Evolutionary conservation across 2,797 vertebrate genomes (phyloP), one percentile per base, ranked within the genome.

Genomic region (Iguana delicatissima): DNA sequence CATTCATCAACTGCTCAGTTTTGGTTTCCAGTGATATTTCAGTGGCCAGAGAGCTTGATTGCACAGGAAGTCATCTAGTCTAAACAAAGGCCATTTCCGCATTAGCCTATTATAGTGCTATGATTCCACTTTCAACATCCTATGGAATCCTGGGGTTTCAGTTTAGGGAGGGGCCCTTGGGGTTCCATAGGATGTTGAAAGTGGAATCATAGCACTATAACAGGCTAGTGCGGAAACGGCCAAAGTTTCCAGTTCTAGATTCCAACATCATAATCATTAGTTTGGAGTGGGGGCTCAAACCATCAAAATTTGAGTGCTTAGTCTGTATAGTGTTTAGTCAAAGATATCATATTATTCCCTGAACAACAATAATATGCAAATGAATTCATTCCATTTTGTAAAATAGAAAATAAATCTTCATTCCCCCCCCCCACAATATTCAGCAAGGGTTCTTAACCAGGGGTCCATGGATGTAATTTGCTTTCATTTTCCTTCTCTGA

Each of bases 311-410:
- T 18, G 26, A 9, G 3, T 38, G 35, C 22, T 67, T 84, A 64
- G 10, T 46, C 24, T 83, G 35, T 24, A 38, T 59, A 81, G 57
- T 81, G 32, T 10, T 57, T 20, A 20, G 20, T 5, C 57, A 38
- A 59, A 57, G 20, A 83, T 42, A 67, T 89, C 1, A 38, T 0
- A 72, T n/a, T 38, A 42, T 46, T 67, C 20, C 42, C 16, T 74
- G 35, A 89, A 89, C 26, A 29, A 74, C 32, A 88, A 89, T 24
- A 50, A 22, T 38, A 90, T 52, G 29, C 6, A 69, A 69, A 29
- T 69, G 8, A 55, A 3, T 18, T 0, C 0, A 88, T 13, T 20
- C 67, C 9, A 72, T 29, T 67, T 69, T 85, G 69, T 55, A 5
- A 73, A 84, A 84, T n/a, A n/a, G 8, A 72, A 85, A 72, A 82